phyloP scores from a whole-genome alignment of 2,797 vertebrate genomes.

The Danio tinwini region DNA sequence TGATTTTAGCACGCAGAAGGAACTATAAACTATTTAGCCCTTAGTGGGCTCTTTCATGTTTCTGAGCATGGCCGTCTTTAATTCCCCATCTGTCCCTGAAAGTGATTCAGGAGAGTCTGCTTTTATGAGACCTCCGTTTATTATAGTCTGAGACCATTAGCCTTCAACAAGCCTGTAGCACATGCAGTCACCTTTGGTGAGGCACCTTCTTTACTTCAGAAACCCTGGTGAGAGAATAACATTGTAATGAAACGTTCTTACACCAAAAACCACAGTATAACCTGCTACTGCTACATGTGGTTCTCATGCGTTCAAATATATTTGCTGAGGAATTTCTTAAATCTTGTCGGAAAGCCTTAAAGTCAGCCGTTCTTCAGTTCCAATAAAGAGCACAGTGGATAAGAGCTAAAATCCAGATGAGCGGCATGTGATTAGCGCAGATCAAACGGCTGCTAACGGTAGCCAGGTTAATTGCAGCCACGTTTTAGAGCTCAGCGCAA shows the following conservation, averaged over 20 bases:
- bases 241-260: slow-evolving; percentile 8
- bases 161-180: slow-evolving; percentile 39
- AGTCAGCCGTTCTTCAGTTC: slow-evolving; percentile 13
- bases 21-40: slow-evolving; percentile 54
- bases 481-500: slow-evolving; percentile 43
- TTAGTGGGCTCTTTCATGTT: slow-evolving; percentile 72
- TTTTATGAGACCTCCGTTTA: slow-evolving; percentile 69
- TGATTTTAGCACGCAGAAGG: slow-evolving; percentile 48
- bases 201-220: slow-evolving; percentile 26
- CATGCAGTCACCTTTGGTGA: slow-evolving; percentile 50
- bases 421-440: slow-evolving; percentile 37
- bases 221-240: neutral
- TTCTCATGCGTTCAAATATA: slow-evolving; percentile 14
- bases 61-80: slow-evolving; percentile 75
- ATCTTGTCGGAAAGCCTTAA: slow-evolving; percentile 28
- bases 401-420: slow-evolving; percentile 47
- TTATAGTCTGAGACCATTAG: slow-evolving; percentile 66
- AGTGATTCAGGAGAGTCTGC: slow-evolving; percentile 62
- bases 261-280: neutral
- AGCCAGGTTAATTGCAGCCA: slow-evolving; percentile 60
- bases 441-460: slow-evolving; percentile 54
- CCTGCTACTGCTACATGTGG: slow-evolving; percentile 32
- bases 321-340: slow-evolving; percentile 36
- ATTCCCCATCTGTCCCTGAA: slow-evolving; percentile 65
- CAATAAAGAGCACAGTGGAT: slow-evolving; percentile 30